Conservation (phyloP, 2,888 invertebrate genomes). For the Eubasilissa splendida region DNA sequence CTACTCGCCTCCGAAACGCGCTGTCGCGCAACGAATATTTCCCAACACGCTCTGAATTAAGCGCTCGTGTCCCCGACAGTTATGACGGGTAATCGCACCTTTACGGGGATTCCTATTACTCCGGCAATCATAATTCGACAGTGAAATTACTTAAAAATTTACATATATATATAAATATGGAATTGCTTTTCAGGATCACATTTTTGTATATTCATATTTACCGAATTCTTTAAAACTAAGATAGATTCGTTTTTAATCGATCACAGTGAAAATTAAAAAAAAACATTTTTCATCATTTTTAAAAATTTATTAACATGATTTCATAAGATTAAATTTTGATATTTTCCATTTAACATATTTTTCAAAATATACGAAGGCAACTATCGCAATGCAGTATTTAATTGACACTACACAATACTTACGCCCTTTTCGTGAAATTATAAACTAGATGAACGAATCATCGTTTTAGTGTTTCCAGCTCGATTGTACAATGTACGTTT, state of each 20-base stretch:
- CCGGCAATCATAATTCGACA: not conserved
- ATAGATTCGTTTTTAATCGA: constrained; percentile 40
- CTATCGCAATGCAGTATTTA: constrained; percentile 15
- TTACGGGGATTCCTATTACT: not conserved
- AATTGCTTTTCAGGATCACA: constrained; percentile 55
- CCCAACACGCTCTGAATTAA: not conserved
- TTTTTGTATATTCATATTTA: constrained; percentile 26
- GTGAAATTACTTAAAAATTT: not conserved
- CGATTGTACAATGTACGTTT: too few species aligned
- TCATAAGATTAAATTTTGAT: constrained; percentile 26
- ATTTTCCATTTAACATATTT: constrained; percentile 14
- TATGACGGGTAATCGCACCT: too few species aligned
- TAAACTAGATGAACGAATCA: too few species aligned
- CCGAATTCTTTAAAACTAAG: constrained; percentile 17
- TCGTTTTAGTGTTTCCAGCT: too few species aligned
- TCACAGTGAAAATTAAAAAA: constrained; percentile 19
- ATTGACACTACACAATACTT: constrained; percentile 19
- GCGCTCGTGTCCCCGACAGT: not conserved
- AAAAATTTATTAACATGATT: not conserved
- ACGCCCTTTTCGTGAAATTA: too few species aligned
- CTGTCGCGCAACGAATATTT: constrained; percentile 19
- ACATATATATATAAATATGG: constrained; percentile 33
- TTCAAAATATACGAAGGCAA: constrained; percentile 24
- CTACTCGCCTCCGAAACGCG: constrained; percentile 48
- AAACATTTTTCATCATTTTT: constrained; percentile 11